Evolutionary conservation across 2,888 invertebrate genomes (phyloP), one percentile per base, ranked within the genome.

Genomic region (Chrysolina oricalcia): DNA sequence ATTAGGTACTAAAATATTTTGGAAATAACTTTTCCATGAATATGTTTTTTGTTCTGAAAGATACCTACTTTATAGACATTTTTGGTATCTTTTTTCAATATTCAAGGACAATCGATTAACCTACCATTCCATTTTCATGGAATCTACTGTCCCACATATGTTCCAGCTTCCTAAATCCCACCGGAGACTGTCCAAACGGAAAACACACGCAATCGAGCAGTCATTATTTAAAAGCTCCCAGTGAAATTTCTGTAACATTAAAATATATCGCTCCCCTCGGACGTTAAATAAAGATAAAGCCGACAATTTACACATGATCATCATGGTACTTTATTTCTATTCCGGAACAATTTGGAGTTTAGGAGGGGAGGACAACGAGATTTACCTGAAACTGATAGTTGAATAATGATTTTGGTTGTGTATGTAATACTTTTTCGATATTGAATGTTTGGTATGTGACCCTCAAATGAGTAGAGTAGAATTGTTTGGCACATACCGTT

Each of bases 241-340:
- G 27, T 27, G 59, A 35, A 17, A 27, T 59, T 59, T 35, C 59
- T 59, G 59, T 59, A 13, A 59, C 23, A 35, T n/a, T 27, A 13
- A 35, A 59, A 59, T 59, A 23, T 59, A 59, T 59, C 9, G 27
- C 15, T 35, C 59, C 35, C 35, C 8, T 15, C 15, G 59, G 27
- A n/a, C n/a, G 59, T n/a, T 23, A n/a, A 59, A 59, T 27, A 59
- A 59, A 59, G 59, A 23, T 59, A 27, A 17, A 35, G 8, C 35
- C 8, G n/a, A 59, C 15, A 59, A 59, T 59, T 59, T 35, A 35
- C 59, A 59, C 59, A 59, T 59, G 59, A 59, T 59, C 59, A 27
- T 35, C 35, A 27, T 15, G 59, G 27, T 35, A 27, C 15, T 59
- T 59, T 59, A 27, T 59, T 27, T 59, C 35, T 35, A 15, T 35